A percentile compares a stretch with the other conserved stretches of the same genome.
phyloP scores from a whole-genome alignment of 2,797 vertebrate species.

The Stomatorhinus walkeri region DNA sequence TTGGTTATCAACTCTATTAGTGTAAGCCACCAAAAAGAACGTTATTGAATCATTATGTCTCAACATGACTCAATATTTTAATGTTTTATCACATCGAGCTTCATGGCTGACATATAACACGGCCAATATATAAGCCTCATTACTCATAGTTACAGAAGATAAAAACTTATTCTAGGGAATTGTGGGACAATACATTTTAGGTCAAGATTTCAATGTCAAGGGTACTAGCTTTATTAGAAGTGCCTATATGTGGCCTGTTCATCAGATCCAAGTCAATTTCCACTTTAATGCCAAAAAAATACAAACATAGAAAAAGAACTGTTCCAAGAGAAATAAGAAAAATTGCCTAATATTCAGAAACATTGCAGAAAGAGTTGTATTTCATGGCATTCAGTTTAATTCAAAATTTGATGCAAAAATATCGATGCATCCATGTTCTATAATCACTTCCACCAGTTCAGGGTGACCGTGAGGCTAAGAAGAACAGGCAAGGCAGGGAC shows the following conservation, averaged over 20 bases:
- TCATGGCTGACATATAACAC: background rate
- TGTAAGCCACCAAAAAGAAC: background rate
- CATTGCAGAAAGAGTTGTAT: background rate
- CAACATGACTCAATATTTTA: background rate
- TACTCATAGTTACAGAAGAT: no score
- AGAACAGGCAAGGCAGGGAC: background rate
- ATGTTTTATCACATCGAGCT: background rate
- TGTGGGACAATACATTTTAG: background rate
- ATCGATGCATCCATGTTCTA: background rate
- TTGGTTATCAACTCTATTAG: background rate
- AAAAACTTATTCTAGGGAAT: background rate
- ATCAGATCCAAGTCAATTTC: background rate
- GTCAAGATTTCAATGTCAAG: background rate
- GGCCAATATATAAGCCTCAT: background rate
- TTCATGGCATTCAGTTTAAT: background rate
- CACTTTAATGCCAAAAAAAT: background rate
- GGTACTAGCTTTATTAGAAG: background rate
- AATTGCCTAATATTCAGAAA: background rate
- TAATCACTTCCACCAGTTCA: background rate
- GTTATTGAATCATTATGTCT: background rate
- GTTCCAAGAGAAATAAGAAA: background rate
- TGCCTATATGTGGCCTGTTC: background rate
- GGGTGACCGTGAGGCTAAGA: background rate
- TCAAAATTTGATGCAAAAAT: background rate
- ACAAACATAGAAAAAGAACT: background rate